Percentiles rank a stretch among this genome's conserved stretches.
phyloP scores from a whole-genome alignment of 2,888 invertebrate species.

The Syrphus vitripennis region DNA sequence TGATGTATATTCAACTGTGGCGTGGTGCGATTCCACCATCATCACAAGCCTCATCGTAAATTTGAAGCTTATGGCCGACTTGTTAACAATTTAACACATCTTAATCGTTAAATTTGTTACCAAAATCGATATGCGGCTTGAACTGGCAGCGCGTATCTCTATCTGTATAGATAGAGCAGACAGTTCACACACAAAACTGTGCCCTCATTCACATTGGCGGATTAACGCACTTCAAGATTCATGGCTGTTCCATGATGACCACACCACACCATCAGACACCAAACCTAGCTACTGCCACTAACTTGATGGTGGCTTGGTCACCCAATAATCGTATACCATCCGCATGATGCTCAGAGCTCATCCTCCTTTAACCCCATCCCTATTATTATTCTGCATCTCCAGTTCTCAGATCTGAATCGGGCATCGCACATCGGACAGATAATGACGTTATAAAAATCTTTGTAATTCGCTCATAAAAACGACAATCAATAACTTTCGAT shows the following conservation, averaged over 20 bases:
- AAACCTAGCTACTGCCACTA: conserved; percentile 34
- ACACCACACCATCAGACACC: neutral
- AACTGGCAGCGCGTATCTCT: neutral
- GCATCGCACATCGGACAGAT: conserved; percentile 62
- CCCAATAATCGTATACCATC: conserved; percentile 63
- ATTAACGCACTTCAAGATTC: conserved; percentile 69
- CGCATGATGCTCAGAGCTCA: conserved; percentile 42
- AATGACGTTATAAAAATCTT: conserved; percentile 72
- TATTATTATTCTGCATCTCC: conserved; percentile 62
- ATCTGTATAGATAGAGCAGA: conserved; percentile 47
- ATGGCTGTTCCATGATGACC: conserved; percentile 27
- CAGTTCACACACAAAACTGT: conserved; percentile 55
- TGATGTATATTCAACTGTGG: conserved; percentile 37
- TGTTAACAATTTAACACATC: conserved; percentile 82
- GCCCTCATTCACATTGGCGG: conserved; percentile 64
- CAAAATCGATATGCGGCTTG: conserved; percentile 55
- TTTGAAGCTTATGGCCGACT: conserved; percentile 80
- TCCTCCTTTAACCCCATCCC: conserved; percentile 66
- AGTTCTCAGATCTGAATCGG: conserved; percentile 32
- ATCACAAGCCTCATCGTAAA: conserved; percentile 76
- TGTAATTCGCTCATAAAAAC: conserved; percentile 72
- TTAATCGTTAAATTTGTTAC: conserved; percentile 81
- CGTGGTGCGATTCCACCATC: conserved; percentile 7
- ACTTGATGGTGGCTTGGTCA: conserved; percentile 49
- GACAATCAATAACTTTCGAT: conserved; percentile 72